Percentiles rank a stretch among this genome's conserved stretches.
phyloP scores from a whole-genome alignment of 2,113 vertebrate genomes.

The Uria aalge region DNA sequence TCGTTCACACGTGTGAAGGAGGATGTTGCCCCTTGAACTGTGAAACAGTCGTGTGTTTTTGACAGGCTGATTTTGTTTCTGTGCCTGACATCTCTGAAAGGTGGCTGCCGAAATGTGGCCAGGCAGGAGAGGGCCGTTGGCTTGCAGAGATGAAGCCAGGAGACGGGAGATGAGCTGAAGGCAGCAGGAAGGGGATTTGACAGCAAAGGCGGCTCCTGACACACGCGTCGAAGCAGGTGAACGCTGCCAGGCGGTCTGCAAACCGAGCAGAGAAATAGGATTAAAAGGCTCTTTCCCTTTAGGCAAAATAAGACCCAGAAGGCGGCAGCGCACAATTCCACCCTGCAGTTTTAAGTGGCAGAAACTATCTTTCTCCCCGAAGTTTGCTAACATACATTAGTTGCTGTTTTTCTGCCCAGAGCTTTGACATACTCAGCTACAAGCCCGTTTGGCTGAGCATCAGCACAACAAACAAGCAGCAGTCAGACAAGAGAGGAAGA shows the following conservation, averaged over 20 bases:
- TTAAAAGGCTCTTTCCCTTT: constrained; percentile 16
- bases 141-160: not conserved
- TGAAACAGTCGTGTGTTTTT: not conserved
- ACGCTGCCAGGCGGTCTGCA: not conserved
- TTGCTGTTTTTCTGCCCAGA: constrained; percentile 33
- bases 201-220: constrained; percentile 10
- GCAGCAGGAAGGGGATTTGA: not conserved
- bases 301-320: not conserved
- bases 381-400: not conserved
- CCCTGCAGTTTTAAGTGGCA: not conserved
- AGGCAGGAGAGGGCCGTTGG: not conserved
- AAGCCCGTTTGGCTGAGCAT: not conserved
- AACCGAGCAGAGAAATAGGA: not conserved
- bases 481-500: not conserved
- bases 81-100: not conserved
- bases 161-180: not conserved
- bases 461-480: not conserved
- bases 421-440: not conserved
- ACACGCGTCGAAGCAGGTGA: not conserved
- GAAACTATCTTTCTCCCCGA: not conserved
- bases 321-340: not conserved
- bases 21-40: not conserved
- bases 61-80: not conserved
- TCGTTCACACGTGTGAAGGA: rapidly evolving
- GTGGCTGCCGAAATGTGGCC: not conserved